Base-by-base conservation (phyloP, 2,113 vertebrate species). In the Poeciliopsis prolifica region DNA sequence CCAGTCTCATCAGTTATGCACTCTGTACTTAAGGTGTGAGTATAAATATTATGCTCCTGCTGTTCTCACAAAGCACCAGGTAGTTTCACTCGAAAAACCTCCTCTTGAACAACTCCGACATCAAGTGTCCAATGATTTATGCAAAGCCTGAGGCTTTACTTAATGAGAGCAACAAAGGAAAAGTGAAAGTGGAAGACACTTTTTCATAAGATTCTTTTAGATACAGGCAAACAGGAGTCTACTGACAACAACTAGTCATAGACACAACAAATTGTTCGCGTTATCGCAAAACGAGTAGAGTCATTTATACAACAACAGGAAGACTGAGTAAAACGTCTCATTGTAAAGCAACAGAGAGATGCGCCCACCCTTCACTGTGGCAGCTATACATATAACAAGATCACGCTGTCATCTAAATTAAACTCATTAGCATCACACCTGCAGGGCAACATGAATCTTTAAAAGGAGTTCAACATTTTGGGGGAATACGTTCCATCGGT, bases 181-280 rank as follows among this genome's bases (percentile, higher is more conserved):
- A 65, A 60, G 48, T 77, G 48, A 61, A 80, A 76, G 42, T 61
- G 29, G 61, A 74, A 70, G 80, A 75, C 74, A 81, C 26, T 28
- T 73, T 80, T 79, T 80, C 33, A 83, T 61, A 78, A 75, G 65
- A 70, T 67, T 72, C 76, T 72, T 82, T 81, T 37, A 74, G 64
- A 79, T 77, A 74, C 75, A 66, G 79, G 65, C 66, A 80, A 72
- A 77, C 65, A n/a, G 31, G 61, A 80, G 22, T 79, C 78, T 63
- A 26, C 67, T 51, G 65, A 81, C 83, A 77, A 54, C 70, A 83
- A 79, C 77, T 42, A 74, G 37, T 78, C 2, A 15, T 72, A 81
- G 71, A 68, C 65, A 30, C 33, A 67, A 67, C 67, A 88, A 72
- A 80, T 75, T 44, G 51, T 68, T 68, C 42, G 28, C 72, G 73